phyloP scores from a whole-genome alignment of 2,888 invertebrate genomes.

The Gymnosoma rotundatum region DNA sequence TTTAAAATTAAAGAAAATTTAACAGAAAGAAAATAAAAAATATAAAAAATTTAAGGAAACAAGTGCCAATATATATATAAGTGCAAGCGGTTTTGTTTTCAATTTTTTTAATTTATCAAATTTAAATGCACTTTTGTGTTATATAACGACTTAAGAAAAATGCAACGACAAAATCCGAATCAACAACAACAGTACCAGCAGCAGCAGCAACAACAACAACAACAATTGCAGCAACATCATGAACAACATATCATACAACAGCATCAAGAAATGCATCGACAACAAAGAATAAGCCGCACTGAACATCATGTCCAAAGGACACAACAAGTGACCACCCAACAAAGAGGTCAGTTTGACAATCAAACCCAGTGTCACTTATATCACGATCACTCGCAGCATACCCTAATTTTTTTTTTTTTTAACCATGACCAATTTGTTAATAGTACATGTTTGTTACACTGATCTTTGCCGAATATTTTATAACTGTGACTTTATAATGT shows the following conservation, averaged over 20 bases:
- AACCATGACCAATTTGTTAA: no score
- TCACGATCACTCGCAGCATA: background rate
- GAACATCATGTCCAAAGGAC: conserved; percentile 89
- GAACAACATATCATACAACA: conserved; percentile 79
- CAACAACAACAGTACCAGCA: conserved; percentile 78
- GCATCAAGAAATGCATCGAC: conserved; percentile 84
- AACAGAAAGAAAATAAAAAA: conserved; percentile 53
- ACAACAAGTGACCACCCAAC: conserved; percentile 88
- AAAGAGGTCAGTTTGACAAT: conserved; percentile 86
- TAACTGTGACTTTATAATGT: no score
- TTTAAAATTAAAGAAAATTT: conserved; percentile 71
- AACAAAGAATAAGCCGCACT: conserved; percentile 86
- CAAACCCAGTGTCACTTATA: background rate
- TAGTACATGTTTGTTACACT: no score
- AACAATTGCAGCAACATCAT: conserved; percentile 79
- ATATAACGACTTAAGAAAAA: conserved; percentile 82
- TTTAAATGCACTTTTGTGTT: conserved; percentile 82
- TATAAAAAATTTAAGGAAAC: conserved; percentile 17
- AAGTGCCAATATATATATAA: conserved; percentile 42
- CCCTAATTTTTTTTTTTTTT: no score
- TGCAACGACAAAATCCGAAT: conserved; percentile 88
- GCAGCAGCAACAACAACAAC: conserved; percentile 78
- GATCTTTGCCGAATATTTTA: no score
- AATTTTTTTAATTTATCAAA: conserved; percentile 70
- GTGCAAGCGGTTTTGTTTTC: conserved; percentile 64